Base-by-base conservation (phyloP, 2,888 invertebrate species). In the Exephanes ischioxanthus region DNA sequence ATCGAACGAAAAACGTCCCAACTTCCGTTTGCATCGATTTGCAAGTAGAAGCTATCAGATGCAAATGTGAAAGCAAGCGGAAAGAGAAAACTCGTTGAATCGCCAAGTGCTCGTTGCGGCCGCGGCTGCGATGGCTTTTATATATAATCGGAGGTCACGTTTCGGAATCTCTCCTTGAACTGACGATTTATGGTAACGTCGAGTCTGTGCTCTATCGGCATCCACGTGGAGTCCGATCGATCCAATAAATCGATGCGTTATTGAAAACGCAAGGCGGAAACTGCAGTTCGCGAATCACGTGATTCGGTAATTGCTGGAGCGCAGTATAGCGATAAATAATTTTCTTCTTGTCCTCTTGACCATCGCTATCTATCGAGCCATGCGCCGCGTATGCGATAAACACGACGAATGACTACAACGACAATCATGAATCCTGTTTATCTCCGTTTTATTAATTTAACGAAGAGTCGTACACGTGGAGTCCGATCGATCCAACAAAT, bases 111-210 rank as follows among this genome's bases (percentile, higher is more conserved):
- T 33, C 53, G 7, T 19, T 30, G 58, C 51, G 68, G 68, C 53
- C 51, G 19, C 55, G 33, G 45, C 71, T 77, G 66, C 71, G 45
- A 67, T 26, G n/a, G 14, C 45, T 67, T 75, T 68, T 33, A 41
- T 41, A 55, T 72, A 72, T 80, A 80, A 83, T 73, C 80, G 33
- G 45, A 73, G 80, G 61, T 80, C 80, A 61, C 80, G 67, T 70
- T 80, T 79, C 68, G 22, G 78, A 68, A 53, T 70, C 48, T 73
- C 41, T 51, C 48, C 68, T 83, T 83, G 83, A 83, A 83, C 73
- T 37, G 61, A 41, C 66, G 58, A 30, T 70, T 55, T 63, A 22
- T 76, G 22, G 41, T 33, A 48, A 48, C 63, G 19, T 48, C 14
- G 58, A 16, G 19, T 68, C 33, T 58, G 16, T 75, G 22, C 41